These are phyloP conservation scores for Dendronephthya gigantea DNA, from an alignment of 64 coral and sea anemone species.

Conservation along the genomic window DNA sequence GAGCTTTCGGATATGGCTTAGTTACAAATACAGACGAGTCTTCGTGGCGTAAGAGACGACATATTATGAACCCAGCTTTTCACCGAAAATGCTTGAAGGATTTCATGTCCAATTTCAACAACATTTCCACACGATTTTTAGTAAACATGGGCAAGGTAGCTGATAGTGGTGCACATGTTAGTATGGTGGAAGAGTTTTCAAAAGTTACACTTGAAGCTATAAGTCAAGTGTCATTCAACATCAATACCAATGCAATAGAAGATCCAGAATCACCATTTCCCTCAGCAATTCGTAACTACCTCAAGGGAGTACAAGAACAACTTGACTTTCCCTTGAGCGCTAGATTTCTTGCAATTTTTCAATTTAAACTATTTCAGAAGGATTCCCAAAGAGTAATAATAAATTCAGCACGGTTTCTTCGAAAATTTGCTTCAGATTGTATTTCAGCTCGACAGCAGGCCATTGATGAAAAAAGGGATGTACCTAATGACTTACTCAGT, in stretches of 20 bases:
- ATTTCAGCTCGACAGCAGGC: not conserved
- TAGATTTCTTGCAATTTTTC: not conserved
- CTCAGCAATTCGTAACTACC: too few relatives aligned
- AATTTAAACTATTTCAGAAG: not conserved
- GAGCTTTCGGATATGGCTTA: not conserved
- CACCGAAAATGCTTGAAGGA: not conserved
- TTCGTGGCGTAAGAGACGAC: not conserved
- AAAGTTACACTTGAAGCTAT: not conserved
- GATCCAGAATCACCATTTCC: not conserved
- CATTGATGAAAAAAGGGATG: not conserved
- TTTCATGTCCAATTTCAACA: not conserved
- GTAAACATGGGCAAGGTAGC: not conserved
- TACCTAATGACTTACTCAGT: not conserved
- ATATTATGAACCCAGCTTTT: not conserved
- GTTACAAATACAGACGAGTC: not conserved
- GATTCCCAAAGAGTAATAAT: not conserved
- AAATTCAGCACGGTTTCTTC: not conserved
- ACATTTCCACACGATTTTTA: not conserved
- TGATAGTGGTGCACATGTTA: not conserved
- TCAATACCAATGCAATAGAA: not conserved
- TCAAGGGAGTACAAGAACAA: too few relatives aligned
- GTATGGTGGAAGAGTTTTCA: not conserved
- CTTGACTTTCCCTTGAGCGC: not conserved
- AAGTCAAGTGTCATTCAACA: too few relatives aligned
- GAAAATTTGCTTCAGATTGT: not conserved